Conservation (phyloP, 2,113 vertebrate genomes). For the Chamaetylas fuelleborni region DNA sequence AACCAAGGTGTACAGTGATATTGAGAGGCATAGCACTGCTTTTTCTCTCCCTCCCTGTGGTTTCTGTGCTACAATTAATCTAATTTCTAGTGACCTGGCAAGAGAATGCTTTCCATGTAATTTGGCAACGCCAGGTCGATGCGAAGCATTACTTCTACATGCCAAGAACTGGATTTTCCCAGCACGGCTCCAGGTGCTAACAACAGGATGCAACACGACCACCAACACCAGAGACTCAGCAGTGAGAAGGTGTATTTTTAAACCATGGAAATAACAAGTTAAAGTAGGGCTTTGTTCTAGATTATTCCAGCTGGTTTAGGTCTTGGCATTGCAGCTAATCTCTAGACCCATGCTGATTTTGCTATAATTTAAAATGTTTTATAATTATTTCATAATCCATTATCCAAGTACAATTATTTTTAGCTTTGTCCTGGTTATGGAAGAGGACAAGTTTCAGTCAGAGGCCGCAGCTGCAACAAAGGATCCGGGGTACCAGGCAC, state of each 20-base stretch:
- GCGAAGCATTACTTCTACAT: not conserved
- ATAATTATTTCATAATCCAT: constrained; percentile 60
- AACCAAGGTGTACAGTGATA: not conserved
- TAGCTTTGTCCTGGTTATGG: not conserved
- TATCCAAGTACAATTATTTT: constrained; percentile 51
- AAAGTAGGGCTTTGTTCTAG: constrained; percentile 19
- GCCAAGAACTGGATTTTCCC: constrained; percentile 47
- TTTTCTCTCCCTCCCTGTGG: not conserved
- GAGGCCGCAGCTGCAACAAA: not conserved
- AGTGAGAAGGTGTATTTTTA: constrained; percentile 42
- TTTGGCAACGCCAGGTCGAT: not conserved
- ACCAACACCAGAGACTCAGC: constrained; percentile 27
- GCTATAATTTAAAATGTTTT: constrained; percentile 57
- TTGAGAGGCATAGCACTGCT: not conserved
- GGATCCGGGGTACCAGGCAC: not conserved
- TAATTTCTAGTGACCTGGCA: constrained; percentile 62
- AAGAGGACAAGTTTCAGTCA: not conserved
- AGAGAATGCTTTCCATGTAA: constrained; percentile 6
- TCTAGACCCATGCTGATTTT: constrained; percentile 52
- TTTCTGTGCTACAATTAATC: constrained; percentile 65
- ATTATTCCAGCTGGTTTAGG: constrained; percentile 44
- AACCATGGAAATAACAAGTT: constrained; percentile 54
- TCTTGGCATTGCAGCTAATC: constrained; percentile 51
- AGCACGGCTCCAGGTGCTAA: constrained; percentile 40
- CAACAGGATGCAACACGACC: constrained; percentile 19